A percentile compares a stretch with the other conserved stretches of the same genome.
phyloP scores from a whole-genome alignment of 2,113 vertebrate genomes.

The Plectropomus leopardus region DNA sequence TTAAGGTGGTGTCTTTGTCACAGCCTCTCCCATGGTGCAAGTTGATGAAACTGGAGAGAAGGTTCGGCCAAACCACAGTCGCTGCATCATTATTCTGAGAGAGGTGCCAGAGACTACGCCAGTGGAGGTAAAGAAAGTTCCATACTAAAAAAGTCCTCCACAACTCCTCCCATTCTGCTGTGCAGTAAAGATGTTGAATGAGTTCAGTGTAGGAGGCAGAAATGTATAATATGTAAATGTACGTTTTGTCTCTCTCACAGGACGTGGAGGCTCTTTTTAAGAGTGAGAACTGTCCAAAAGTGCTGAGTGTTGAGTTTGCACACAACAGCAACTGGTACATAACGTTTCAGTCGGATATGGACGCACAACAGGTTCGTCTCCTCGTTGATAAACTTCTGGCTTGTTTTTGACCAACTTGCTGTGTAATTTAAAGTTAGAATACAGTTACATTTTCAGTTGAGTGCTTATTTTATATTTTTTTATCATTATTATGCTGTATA shows the following conservation, averaged over 20 bases:
- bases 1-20: neutral
- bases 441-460: neutral
- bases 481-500: neutral
- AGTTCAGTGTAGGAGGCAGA: neutral
- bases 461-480: neutral
- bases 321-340: constrained; percentile 99
- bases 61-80: constrained; percentile 97
- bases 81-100: constrained; percentile 96
- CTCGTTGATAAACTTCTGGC: neutral
- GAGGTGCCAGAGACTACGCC: constrained; percentile 97
- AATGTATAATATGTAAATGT: constrained; percentile 17
- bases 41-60: constrained; percentile 97
- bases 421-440: neutral
- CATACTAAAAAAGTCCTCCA: neutral
- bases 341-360: constrained; percentile 97
- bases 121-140: constrained; percentile 88
- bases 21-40: constrained; percentile 96
- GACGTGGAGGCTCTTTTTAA: constrained; percentile 96
- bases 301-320: constrained; percentile 96
- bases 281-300: constrained; percentile 94
- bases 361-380: constrained; percentile 92
- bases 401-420: neutral
- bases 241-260: constrained; percentile 76
- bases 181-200: neutral
- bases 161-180: neutral